Base-by-base conservation (phyloP, 2,888 invertebrate genomes). In the Pollenia labialis region DNA sequence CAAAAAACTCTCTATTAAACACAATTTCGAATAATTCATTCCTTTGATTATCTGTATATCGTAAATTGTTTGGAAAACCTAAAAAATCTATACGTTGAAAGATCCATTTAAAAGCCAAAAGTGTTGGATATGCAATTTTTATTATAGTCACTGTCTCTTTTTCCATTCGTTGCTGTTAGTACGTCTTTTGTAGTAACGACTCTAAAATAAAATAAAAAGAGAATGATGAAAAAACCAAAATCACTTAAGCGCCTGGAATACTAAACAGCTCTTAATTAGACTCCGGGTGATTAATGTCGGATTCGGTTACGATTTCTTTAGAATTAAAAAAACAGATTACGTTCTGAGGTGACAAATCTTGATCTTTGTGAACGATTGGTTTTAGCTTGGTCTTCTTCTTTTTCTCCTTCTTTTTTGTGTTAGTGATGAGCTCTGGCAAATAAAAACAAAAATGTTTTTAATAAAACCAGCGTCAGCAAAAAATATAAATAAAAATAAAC, bases 191-290 rank as follows among this genome's bases (percentile, higher is more conserved):
- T 54, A 32, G 44, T 68, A 50, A 42, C 46, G 54, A 56, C 32
- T 76, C 40, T 23, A 50, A 72, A 86, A 82, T 71, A 71, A 80
- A 23, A 66, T 54, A 60, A 44, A 56, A 69, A 76, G 18, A 23
- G 14, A 54, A 71, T 40, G 40, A 56, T 48, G 18, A 62, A 46
- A 68, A 66, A 69, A 16, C 60, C 40, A 69, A 81, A 77, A 54
- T 32, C 86, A 76, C 81, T 84, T 87, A 83, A 87, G 84, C 86
- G 86, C 87, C 84, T 87, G 84, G 90, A 89, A 89, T 90, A 89
- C 89, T 90, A 89, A 90, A 89, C 90, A 90, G 89, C 88, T 88
- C 89, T 90, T 90, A 90, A 90, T 90, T 90, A 90, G 85, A 85
- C 82, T 85, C 69, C 77, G 56, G 81, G 81, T 88, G 89, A 89